Conservation (phyloP, 1,140 invertebrate genomes). For the Onthophagus taurus region DNA sequence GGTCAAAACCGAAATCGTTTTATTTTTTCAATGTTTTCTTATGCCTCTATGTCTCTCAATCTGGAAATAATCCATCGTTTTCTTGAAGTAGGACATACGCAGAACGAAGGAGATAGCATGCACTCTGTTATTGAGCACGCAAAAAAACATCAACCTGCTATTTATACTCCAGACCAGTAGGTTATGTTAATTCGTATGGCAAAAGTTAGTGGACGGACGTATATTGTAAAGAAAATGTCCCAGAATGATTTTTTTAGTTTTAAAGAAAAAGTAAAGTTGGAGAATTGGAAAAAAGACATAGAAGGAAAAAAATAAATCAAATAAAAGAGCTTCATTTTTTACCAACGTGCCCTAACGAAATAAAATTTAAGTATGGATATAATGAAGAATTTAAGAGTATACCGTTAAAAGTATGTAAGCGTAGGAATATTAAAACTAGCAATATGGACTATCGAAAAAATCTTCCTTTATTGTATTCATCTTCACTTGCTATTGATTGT, state of each 20-base stretch:
- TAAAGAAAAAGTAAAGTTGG: too few species aligned
- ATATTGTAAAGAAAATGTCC: not conserved
- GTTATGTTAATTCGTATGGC: slow-evolving; percentile 9
- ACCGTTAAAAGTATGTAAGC: too few species aligned
- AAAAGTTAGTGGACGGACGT: slow-evolving; percentile 15
- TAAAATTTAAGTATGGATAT: too few species aligned
- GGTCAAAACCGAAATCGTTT: slow-evolving; percentile 21
- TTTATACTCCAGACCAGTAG: slow-evolving; percentile 26
- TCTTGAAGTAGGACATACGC: slow-evolving; percentile 34
- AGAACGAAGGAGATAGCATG: slow-evolving; percentile 36
- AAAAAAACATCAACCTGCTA: slow-evolving; percentile 26
- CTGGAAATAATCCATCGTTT: slow-evolving; percentile 33
- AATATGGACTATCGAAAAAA: too few species aligned
- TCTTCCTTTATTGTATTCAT: too few species aligned
- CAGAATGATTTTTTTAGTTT: slow-evolving; percentile 14
- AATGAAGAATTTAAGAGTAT: too few species aligned
- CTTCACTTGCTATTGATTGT: too few species aligned
- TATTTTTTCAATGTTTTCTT: slow-evolving; percentile 27
- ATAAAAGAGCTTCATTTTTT: too few species aligned
- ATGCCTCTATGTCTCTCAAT: slow-evolving; percentile 18
- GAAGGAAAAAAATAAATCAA: too few species aligned
- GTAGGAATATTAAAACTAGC: too few species aligned
- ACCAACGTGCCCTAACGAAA: too few species aligned
- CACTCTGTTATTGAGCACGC: slow-evolving; percentile 35
- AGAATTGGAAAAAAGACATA: too few species aligned